phyloP scores from a whole-genome alignment of 2,797 vertebrate genomes.

The Epinephelus coioides region DNA sequence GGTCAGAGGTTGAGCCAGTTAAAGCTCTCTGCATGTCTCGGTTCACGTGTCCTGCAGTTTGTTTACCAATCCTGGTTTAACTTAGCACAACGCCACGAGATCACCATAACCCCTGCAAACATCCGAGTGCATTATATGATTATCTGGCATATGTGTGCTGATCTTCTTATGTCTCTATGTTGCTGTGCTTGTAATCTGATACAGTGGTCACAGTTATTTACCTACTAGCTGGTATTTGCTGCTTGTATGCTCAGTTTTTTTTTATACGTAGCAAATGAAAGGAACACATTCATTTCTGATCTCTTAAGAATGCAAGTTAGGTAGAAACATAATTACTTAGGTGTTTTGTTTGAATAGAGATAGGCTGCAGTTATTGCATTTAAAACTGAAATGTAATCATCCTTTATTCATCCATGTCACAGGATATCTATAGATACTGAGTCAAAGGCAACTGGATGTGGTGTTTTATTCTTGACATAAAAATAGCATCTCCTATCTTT shows the following conservation, averaged over 20 bases:
- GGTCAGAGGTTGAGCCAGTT: conserved; percentile 64
- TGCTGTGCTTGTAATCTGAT: conserved; percentile 72
- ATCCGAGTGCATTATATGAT: conserved; percentile 64
- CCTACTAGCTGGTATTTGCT: conserved; percentile 58
- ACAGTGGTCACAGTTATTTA: conserved; percentile 62
- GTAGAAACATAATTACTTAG: not conserved
- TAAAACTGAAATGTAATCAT: not conserved
- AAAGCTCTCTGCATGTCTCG: conserved; percentile 40
- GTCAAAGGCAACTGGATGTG: conserved; percentile 8
- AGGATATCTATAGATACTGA: not conserved
- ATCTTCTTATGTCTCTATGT: conserved; percentile 78
- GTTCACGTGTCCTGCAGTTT: conserved; percentile 53
- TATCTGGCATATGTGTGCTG: conserved; percentile 74
- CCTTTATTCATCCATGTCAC: not conserved
- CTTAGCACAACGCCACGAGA: conserved; percentile 40
- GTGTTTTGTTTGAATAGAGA: not conserved
- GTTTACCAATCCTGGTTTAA: conserved; percentile 65
- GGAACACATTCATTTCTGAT: not conserved
- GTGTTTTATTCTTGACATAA: conserved; percentile 3
- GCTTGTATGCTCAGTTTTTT: conserved; percentile 49
- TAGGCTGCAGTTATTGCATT: not conserved
- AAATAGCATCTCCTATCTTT: not conserved
- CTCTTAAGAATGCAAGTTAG: not conserved
- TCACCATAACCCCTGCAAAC: conserved; percentile 45
- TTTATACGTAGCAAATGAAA: not conserved